Base-by-base conservation (phyloP, 1,140 invertebrate species). In the Drosophila orena region DNA sequence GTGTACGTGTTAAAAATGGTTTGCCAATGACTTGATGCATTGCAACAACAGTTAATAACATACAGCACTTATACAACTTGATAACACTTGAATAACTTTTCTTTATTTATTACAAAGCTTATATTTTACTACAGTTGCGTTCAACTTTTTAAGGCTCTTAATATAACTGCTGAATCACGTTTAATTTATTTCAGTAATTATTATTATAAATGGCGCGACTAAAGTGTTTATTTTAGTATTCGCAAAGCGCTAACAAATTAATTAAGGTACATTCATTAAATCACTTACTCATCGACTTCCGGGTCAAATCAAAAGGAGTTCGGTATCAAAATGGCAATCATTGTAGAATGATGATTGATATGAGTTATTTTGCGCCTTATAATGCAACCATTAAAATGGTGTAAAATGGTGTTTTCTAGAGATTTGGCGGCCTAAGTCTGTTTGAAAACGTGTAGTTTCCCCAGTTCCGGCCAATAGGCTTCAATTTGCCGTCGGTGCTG, bases 1-100 rank as follows among this genome's bases (percentile, higher is more conserved):
- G 46, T 75, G 54, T 58, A 47, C 55, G 30, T 54, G 8, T 30
- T 60, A 81, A 75, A 72, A 68, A 84, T 81, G 71, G 65, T 61
- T 79, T 57, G 58, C 54, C 75, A 78, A 81, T 84, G 79, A 81
- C 70, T 57, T 44, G 70, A 74, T 76, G 79, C 30, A 30, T 30
- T 8, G 30, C 30, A 8, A 30, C 8, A 10, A 10, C 30, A 30
- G 27, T 30, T 10, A 30, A 30, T 30, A 30, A 30, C 8, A 30
- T 8, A 2, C 27, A 30, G 27, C 1, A 30, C 7, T 30, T 6
- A n/a, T 27, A 7, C 1, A n/a, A 5, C 1, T 8, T 6, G 44
- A 22, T 0, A 24, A 6, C 12, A 11, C 12, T 4, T 22, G 14
- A 22, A 46, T 22, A 2, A 30, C 30, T 30, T 30, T 30, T 30